A percentile compares a stretch with the other conserved stretches of the same genome.
phyloP scores from a whole-genome alignment of 2,797 vertebrate species.

The Anniella stebbinsi region DNA sequence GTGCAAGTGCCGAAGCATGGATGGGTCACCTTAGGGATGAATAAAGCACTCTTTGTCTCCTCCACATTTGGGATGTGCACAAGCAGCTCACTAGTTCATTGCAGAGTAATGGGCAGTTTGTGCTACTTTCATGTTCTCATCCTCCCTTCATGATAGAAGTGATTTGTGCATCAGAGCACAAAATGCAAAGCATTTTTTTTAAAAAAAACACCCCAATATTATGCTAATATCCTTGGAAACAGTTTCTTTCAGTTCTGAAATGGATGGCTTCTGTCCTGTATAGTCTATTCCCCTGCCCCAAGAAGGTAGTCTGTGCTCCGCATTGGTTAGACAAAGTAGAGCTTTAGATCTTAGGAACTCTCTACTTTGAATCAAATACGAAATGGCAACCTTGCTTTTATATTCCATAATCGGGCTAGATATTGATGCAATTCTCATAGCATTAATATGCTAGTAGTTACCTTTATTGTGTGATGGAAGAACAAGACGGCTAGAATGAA shows the following conservation, averaged over 20 bases:
- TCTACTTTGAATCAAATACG: conserved; percentile 48
- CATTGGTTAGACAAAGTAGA: conserved; percentile 28
- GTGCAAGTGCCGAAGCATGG: background rate
- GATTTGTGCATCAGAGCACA: background rate
- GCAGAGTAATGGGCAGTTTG: background rate
- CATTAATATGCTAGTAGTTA: conserved; percentile 30
- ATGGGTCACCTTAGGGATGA: background rate
- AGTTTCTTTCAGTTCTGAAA: background rate
- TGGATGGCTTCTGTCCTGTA: background rate
- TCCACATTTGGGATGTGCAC: background rate
- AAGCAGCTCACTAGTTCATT: background rate
- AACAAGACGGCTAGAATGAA: background rate
- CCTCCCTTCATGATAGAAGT: background rate
- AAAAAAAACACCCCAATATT: background rate
- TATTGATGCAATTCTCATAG: conserved; percentile 27
- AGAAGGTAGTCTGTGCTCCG: conserved; percentile 29
- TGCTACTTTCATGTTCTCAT: background rate
- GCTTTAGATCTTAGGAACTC: conserved; percentile 43
- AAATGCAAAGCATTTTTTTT: background rate
- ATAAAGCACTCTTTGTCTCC: background rate
- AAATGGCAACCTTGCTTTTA: conserved; percentile 22
- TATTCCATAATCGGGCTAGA: conserved; percentile 16
- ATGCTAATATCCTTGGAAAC: background rate
- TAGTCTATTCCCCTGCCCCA: background rate
- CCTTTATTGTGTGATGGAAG: conserved; percentile 23